These are phyloP conservation scores for Halocynthia aurantium DNA, from an alignment of 23 tunicate species.

Conservation along the genomic window DNA sequence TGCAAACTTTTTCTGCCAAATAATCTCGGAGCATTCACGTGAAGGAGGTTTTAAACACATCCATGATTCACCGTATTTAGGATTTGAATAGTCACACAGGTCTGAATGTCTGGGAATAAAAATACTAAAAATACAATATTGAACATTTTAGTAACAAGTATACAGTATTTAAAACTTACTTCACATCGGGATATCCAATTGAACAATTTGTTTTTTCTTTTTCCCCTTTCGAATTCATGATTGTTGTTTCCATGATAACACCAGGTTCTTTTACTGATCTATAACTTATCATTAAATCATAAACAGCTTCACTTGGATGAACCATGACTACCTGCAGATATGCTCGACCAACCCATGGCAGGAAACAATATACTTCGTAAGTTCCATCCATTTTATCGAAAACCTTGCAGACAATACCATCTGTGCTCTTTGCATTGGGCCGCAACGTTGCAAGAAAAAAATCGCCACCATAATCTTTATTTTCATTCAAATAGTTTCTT, in stretches of 20 bases:
- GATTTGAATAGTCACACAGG: constrained; percentile 21
- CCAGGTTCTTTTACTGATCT: constrained; percentile 13
- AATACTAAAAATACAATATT: neutral
- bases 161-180: neutral
- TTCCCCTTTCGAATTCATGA: constrained; percentile 37
- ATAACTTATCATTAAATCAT: neutral
- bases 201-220: constrained; percentile 65
- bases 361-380: constrained; percentile 3
- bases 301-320: constrained; percentile 24
- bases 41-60: constrained; percentile 12
- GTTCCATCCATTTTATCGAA: constrained; percentile 4
- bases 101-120: neutral
- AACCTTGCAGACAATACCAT: constrained; percentile 9
- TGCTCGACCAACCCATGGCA: constrained; percentile 19
- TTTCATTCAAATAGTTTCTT: too few relatives aligned
- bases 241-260: neutral
- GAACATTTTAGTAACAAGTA: neutral
- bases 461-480: constrained; percentile 19
- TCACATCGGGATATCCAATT: constrained; percentile 17
- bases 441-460: constrained; percentile 18
- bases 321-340: neutral
- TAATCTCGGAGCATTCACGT: constrained; percentile 12
- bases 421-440: neutral
- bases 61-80: constrained; percentile 19
- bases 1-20: constrained; percentile 2